These are phyloP conservation scores for Microplitis manilae DNA, from an alignment of 2,888 invertebrate species.

Conservation along the genomic window DNA sequence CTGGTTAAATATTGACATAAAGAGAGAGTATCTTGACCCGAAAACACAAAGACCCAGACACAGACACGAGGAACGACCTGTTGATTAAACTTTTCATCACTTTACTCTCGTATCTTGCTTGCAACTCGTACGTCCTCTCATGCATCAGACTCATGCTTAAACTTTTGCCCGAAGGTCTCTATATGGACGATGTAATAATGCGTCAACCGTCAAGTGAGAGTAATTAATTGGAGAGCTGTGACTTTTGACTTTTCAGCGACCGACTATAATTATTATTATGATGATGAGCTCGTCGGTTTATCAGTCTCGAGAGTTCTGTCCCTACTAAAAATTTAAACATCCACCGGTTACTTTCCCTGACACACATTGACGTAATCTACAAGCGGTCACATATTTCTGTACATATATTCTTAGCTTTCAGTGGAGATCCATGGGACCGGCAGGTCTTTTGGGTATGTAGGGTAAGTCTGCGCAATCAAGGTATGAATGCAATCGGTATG, in stretches of 20 bases:
- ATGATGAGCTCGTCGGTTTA: background rate
- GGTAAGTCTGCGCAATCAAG: background rate
- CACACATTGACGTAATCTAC: slow-evolving; percentile 48
- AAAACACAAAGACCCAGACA: slow-evolving; percentile 36
- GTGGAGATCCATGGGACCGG: slow-evolving; percentile 22
- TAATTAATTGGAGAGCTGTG: slow-evolving; percentile 8
- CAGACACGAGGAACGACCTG: background rate
- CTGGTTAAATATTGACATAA: slow-evolving; percentile 17
- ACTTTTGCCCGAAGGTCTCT: background rate
- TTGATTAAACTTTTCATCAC: slow-evolving; percentile 17
- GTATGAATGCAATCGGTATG: slow-evolving; percentile 46
- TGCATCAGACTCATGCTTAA: background rate
- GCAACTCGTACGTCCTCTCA: too few relatives aligned
- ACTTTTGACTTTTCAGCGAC: slow-evolving; percentile 6
- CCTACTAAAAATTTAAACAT: background rate
- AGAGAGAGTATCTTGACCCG: slow-evolving; percentile 37
- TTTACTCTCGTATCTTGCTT: background rate
- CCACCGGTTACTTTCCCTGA: slow-evolving; percentile 57
- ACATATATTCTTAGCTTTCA: slow-evolving; percentile 35
- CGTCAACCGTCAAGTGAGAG: slow-evolving; percentile 3
- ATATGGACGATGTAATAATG: background rate
- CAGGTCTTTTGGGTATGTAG: slow-evolving; percentile 8
- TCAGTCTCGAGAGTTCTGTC: slow-evolving; percentile 15
- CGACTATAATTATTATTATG: background rate
- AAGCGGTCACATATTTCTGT: slow-evolving; percentile 22